Evolutionary conservation across 1,140 invertebrate genomes (phyloP), one percentile per base, ranked within the genome.

Genomic region (Chelonus insularis): DNA sequence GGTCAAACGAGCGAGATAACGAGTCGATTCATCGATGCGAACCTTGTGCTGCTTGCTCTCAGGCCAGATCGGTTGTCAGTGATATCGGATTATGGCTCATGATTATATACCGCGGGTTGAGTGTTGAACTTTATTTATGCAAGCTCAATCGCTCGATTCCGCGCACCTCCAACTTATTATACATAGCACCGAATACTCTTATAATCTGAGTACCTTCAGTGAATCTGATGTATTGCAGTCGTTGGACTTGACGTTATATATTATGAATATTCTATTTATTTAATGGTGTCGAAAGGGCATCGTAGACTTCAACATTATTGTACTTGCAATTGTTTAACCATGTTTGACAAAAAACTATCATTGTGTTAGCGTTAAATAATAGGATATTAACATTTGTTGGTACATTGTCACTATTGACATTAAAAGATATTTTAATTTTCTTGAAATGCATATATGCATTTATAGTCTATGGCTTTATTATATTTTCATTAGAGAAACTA

Each of bases 21-120:
- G 62, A 64, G 56, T 16, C 58, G 34, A 52, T 50, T 58, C 29
- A 45, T 48, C 25, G 47, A 43, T 37, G 47, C 41, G 36, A 21
- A 57, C 34, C 55, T 45, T 50, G 14, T 36, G 43, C 23, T 12
- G 43, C 23, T 14, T 21, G 14, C 23, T 51, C 52, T 55, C 39
- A 54, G 36, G 59, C 14, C 47, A 60, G 63, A 69, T 70, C 55
- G 55, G 18, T 45, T 41, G 45, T 58, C 60, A 68, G 66, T 67
- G 69, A 70, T 70, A 70, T 67, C 51, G 50, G 45, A 60, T 70
- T 70, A 69, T 67, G 63, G 65, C 63, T 65, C 51, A 54, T 69
- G 68, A 70, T 70, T 70, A 70, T 61, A 70, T 50, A 63, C 68
- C 59, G 60, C 39, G 62, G 54, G 32, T 51, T 37, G 41, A 29